Conservation (phyloP, 2,888 invertebrate genomes). For the Dryomyza anilis region DNA sequence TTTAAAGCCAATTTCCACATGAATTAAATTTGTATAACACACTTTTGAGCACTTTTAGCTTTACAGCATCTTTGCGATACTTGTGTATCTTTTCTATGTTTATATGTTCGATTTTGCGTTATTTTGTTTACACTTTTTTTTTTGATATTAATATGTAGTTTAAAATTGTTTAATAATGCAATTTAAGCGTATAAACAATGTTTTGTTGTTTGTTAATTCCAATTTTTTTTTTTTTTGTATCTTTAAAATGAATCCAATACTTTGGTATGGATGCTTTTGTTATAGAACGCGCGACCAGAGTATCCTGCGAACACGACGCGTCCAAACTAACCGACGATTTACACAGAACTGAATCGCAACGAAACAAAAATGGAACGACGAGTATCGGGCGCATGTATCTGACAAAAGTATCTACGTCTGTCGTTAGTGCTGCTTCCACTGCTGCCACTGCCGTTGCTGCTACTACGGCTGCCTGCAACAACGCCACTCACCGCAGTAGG, state of each 20-base stretch:
- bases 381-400: slow-evolving; percentile 15
- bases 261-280: too few relatives aligned
- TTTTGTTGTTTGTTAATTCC: slow-evolving; percentile 20
- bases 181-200: too few relatives aligned
- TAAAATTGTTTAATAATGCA: too few relatives aligned
- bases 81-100: background rate
- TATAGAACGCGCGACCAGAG: slow-evolving; percentile 33
- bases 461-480: slow-evolving; percentile 12
- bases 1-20: background rate
- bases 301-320: slow-evolving; percentile 43
- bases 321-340: slow-evolving; percentile 58
- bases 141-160: too few relatives aligned
- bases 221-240: background rate
- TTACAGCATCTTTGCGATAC: slow-evolving; percentile 3
- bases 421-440: slow-evolving; percentile 13
- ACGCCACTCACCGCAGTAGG: slow-evolving; percentile 25
- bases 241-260: slow-evolving; percentile 30
- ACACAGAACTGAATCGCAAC: slow-evolving; percentile 53
- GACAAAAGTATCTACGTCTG: slow-evolving; percentile 22
- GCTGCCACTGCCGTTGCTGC: slow-evolving; percentile 36
- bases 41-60: too few relatives aligned
- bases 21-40: background rate
- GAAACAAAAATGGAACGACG: background rate
- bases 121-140: too few relatives aligned
- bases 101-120: too few relatives aligned